A percentile compares a stretch with the other conserved stretches of the same genome.
Evolutionary conservation across 2,113 vertebrate genomes (phyloP).

Genomic region (Lutjanus erythropterus): DNA sequence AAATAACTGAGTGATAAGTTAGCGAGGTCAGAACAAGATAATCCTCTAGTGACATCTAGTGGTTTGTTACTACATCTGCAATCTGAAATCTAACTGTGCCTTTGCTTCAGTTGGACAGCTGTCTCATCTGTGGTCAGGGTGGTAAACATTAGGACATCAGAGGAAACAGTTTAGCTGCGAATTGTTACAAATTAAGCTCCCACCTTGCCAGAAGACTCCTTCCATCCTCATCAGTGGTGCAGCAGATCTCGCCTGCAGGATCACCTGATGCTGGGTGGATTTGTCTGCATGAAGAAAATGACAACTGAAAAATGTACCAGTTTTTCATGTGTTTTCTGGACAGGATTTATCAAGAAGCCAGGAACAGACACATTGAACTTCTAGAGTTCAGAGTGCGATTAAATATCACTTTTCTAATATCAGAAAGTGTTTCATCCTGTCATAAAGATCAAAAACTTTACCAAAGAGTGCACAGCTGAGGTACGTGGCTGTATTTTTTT

Average conservation of each 20-base stretch:
- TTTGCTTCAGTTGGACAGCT: neutral
- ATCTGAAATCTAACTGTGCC: neutral
- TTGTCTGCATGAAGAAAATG: constrained; percentile 83
- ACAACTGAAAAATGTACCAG: neutral
- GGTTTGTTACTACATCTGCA: neutral
- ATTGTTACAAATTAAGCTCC: neutral
- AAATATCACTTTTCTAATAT: neutral
- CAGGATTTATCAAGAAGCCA: neutral
- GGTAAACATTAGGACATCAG: too few relatives aligned
- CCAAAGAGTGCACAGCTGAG: neutral
- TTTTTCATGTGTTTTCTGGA: neutral
- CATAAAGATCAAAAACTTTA: neutral
- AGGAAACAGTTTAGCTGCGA: rapidly evolving
- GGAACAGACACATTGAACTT: neutral
- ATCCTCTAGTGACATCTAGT: constrained; percentile 31
- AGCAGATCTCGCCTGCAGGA: constrained; percentile 86
- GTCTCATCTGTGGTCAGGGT: neutral
- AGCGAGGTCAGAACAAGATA: neutral
- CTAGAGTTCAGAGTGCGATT: too few relatives aligned
- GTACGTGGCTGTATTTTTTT: neutral
- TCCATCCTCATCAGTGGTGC: constrained; percentile 86
- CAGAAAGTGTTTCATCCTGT: neutral
- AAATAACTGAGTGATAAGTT: neutral
- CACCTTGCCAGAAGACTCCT: constrained; percentile 87
- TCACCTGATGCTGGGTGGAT: constrained; percentile 88